Base-by-base conservation (phyloP, 2,888 invertebrate species). In the Leptinotarsa tumamoca region DNA sequence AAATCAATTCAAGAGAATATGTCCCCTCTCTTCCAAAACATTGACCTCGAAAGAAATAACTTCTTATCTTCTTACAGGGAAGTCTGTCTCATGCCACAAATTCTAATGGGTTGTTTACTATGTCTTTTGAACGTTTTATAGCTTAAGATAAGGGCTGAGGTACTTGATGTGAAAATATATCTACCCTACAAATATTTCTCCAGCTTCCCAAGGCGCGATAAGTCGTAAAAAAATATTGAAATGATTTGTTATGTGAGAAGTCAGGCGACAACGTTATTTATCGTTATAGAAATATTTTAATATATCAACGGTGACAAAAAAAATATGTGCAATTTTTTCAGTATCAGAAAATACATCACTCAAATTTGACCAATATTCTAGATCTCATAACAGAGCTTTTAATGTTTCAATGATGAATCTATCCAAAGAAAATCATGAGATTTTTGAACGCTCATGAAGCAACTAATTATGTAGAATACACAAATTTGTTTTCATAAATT, bases 41-140 rank as follows among this genome's bases (percentile, higher is more conserved):
- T 78, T 78, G 70, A 74, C 68, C 75, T 71, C 68, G 73, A 75
- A 75, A 73, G 74, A 77, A 77, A 75, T 75, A 78, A 76, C 72
- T 69, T 78, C 71, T 78, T 76, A 76, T 78, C 76, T 78, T 71
- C 71, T 77, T 69, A 74, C 72, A 68, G 72, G 72, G 67, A 71
- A 71, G 68, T 70, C 63, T 78, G 71, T 73, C 73, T 66, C 10
- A 63, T 63, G 63, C 63, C 63, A 43, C 63, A 67, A 73, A 68
- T 63, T 63, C 70, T 77, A 77, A 77, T 77, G 77, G 77, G 70
- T 74, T 77, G 77, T 77, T 77, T 77, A 77, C 77, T 77, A 68
- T 75, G 71, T 77, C 72, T 74, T 74, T 72, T 74, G 75, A 75
- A 75, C 72, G 75, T 75, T 75, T 75, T 75, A 75, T 75, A 68